Percentiles rank a stretch among this genome's conserved stretches.
Evolutionary conservation across 2,888 invertebrate species (phyloP).

Genomic region (Tryphoninae sp.): DNA sequence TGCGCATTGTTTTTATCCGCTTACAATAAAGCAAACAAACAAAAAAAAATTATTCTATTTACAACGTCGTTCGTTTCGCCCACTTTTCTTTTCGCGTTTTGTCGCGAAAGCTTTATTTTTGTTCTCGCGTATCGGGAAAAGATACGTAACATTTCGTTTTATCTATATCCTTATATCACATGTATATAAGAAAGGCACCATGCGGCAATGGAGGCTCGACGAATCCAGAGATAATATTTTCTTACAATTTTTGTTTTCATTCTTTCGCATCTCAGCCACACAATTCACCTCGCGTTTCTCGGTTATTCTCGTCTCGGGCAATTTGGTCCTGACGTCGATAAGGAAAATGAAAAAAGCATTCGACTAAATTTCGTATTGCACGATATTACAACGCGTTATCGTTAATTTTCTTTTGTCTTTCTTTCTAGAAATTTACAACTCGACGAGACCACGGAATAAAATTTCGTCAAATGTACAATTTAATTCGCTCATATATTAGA

Average conservation of each 20-base stretch:
- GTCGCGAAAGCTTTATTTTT: slow-evolving; percentile 20
- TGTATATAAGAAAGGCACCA: slow-evolving; percentile 75
- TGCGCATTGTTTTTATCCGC: slow-evolving; percentile 28
- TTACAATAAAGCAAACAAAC: slow-evolving; percentile 18
- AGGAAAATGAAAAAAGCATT: background rate
- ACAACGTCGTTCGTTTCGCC: slow-evolving; percentile 67
- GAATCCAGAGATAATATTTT: slow-evolving; percentile 30
- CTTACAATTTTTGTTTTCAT: slow-evolving; percentile 2
- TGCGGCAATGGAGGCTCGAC: slow-evolving; percentile 50
- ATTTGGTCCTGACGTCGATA: background rate
- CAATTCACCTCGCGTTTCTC: background rate
- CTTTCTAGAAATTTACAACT: slow-evolving; percentile 42
- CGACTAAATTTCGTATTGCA: slow-evolving; percentile 36
- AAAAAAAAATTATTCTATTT: slow-evolving; percentile 64
- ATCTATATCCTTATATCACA: slow-evolving; percentile 72
- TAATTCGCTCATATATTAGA: slow-evolving; percentile 68
- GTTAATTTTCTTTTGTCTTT: slow-evolving; percentile 8
- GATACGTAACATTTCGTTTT: slow-evolving; percentile 65
- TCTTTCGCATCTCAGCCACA: background rate
- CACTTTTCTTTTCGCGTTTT: slow-evolving; percentile 47
- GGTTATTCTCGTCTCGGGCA: slow-evolving; percentile 3
- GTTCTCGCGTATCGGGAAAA: slow-evolving; percentile 51
- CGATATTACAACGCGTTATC: slow-evolving; percentile 42
- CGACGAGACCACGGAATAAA: slow-evolving; percentile 21
- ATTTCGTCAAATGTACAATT: slow-evolving; percentile 35